phyloP scores from a whole-genome alignment of 1,140 invertebrate genomes.

The Ptiloglossa arizonensis region DNA sequence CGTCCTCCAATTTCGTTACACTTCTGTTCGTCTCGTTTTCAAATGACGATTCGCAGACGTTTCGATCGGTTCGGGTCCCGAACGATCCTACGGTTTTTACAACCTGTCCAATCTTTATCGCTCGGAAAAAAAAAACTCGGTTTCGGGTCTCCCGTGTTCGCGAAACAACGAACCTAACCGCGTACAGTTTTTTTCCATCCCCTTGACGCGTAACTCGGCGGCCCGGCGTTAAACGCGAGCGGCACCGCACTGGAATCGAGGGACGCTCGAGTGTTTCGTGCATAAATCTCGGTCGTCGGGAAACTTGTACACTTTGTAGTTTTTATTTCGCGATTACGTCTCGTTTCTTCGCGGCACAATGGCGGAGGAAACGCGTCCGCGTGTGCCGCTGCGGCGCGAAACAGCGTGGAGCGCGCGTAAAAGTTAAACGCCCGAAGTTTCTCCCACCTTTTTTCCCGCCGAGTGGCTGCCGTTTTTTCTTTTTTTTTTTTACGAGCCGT shows the following conservation, averaged over 20 bases:
- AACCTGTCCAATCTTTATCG: too few relatives aligned
- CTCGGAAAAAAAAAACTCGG: too few relatives aligned
- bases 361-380: not conserved
- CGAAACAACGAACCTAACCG: too few relatives aligned
- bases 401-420: conserved; percentile 36
- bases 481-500: conserved; percentile 46
- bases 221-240: conserved; percentile 1
- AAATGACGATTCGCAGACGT: too few relatives aligned
- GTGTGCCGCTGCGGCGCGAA: conserved; percentile 1
- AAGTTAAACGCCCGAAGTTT: conserved; percentile 59
- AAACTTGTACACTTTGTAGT: conserved; percentile 47
- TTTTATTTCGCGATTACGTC: conserved; percentile 46
- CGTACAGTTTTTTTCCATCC: too few relatives aligned
- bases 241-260: conserved; percentile 6
- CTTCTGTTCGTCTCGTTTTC: too few relatives aligned
- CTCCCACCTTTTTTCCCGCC: conserved; percentile 5
- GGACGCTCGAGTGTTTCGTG: conserved; percentile 34
- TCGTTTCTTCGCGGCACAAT: conserved; percentile 29
- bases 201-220: conserved; percentile 5
- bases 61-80: too few relatives aligned
- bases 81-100: too few relatives aligned
- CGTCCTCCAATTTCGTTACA: too few relatives aligned
- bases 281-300: conserved; percentile 41
- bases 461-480: conserved; percentile 24
- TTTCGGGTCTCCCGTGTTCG: too few relatives aligned